Percentiles rank a stretch among this genome's conserved stretches.
phyloP scores from a whole-genome alignment of 2,113 vertebrate genomes.

The Tenebrosternarchus preto region DNA sequence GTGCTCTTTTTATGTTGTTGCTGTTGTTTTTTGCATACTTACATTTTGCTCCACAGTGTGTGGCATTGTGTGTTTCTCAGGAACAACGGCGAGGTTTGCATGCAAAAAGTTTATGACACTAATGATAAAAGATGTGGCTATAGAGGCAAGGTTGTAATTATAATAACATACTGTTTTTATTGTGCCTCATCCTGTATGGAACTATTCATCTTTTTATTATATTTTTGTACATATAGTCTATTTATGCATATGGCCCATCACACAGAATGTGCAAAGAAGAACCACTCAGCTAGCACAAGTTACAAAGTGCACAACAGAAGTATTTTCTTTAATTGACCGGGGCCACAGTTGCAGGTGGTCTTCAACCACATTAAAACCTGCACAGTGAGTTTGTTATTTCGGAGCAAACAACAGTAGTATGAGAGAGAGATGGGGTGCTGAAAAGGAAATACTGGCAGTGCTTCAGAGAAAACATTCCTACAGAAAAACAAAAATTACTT shows the following conservation, averaged over 20 bases:
- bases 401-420: neutral
- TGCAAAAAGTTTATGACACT: conserved; percentile 66
- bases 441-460: neutral
- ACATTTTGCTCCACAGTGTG: neutral
- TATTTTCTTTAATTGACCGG: conserved; percentile 16
- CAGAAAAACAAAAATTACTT: too few relatives aligned
- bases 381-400: neutral
- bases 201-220: conserved; percentile 44
- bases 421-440: neutral
- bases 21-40: conserved; percentile 25
- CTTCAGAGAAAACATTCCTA: neutral
- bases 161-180: conserved; percentile 61
- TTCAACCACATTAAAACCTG: neutral
- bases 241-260: conserved; percentile 17
- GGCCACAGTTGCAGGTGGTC: neutral
- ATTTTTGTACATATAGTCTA: neutral
- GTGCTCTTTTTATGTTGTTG: conserved; percentile 1
- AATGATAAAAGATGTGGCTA: conserved; percentile 70
- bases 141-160: conserved; percentile 65
- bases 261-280: neutral
- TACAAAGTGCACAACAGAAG: neutral
- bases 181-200: conserved; percentile 22
- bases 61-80: neutral
- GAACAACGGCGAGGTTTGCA: conserved; percentile 52
- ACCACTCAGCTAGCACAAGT: neutral